These are phyloP conservation scores for Tinea pellionella DNA, from an alignment of 2,888 invertebrate species.

Conservation along the genomic window DNA sequence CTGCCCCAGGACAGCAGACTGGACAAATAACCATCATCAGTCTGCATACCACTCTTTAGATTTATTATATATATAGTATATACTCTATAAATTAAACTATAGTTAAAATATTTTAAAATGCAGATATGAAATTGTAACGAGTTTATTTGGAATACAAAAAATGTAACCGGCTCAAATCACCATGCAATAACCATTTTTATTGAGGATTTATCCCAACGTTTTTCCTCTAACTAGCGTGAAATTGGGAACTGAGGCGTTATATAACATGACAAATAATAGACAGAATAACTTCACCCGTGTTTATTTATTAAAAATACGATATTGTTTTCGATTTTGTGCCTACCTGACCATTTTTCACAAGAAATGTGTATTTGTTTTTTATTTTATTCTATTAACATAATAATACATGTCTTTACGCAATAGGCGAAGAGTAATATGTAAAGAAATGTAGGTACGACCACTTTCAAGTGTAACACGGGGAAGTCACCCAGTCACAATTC, in stretches of 20 bases:
- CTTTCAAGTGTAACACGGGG: too few relatives aligned
- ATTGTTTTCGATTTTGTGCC: background rate
- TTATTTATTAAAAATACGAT: background rate
- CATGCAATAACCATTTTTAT: conserved; percentile 5
- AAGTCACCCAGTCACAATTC: too few relatives aligned
- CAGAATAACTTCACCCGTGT: background rate
- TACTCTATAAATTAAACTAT: too few relatives aligned
- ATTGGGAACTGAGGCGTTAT: background rate
- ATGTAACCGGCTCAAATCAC: background rate
- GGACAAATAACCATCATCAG: too few relatives aligned
- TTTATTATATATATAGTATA: too few relatives aligned
- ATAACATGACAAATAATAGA: background rate
- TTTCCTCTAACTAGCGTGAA: background rate
- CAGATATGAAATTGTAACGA: background rate
- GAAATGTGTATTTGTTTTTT: background rate
- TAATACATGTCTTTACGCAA: too few relatives aligned
- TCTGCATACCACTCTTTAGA: too few relatives aligned
- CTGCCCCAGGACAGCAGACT: too few relatives aligned
- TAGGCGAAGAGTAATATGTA: too few relatives aligned
- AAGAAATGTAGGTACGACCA: too few relatives aligned
- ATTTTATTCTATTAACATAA: too few relatives aligned
- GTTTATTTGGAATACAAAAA: background rate
- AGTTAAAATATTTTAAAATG: too few relatives aligned
- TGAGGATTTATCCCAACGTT: background rate
- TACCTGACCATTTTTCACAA: background rate